phyloP scores from a whole-genome alignment of 2,888 invertebrate species.

The Heterodera filipjevi region DNA sequence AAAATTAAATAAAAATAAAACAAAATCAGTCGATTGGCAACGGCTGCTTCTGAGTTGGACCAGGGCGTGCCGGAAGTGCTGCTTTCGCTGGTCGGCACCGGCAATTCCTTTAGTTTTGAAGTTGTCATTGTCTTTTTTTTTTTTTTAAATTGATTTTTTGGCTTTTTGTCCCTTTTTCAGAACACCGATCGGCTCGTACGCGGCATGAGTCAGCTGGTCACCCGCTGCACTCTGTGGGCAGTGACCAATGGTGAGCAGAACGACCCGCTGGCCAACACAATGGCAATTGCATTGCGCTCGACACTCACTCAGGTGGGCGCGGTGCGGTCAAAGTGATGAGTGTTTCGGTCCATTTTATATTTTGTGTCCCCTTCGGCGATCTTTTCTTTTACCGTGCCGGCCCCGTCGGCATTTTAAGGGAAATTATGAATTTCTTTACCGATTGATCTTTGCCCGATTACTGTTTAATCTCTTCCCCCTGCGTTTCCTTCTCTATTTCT shows the following conservation, averaged over 20 bases:
- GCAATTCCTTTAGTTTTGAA: constrained; percentile 51
- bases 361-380: too few relatives aligned
- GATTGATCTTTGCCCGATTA: too few relatives aligned
- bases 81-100: constrained; percentile 52
- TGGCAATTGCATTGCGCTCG: constrained; percentile 47
- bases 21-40: constrained; percentile 50
- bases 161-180: constrained; percentile 16
- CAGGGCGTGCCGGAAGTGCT: constrained; percentile 59
- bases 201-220: constrained; percentile 45
- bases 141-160: background rate
- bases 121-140: constrained; percentile 31
- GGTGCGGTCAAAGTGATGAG: background rate
- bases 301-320: constrained; percentile 47
- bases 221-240: constrained; percentile 49
- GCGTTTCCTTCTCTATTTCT: too few relatives aligned
- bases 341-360: background rate
- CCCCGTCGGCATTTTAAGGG: too few relatives aligned
- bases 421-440: too few relatives aligned
- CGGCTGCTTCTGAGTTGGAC: constrained; percentile 54
- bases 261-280: constrained; percentile 52
- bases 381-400: too few relatives aligned
- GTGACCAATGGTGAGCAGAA: constrained; percentile 51
- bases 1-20: constrained; percentile 1
- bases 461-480: too few relatives aligned
- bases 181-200: constrained; percentile 45